Percentiles rank a stretch among this genome's conserved stretches.
phyloP scores from a whole-genome alignment of 2,113 vertebrate species.

The Spheniscus mendiculus region DNA sequence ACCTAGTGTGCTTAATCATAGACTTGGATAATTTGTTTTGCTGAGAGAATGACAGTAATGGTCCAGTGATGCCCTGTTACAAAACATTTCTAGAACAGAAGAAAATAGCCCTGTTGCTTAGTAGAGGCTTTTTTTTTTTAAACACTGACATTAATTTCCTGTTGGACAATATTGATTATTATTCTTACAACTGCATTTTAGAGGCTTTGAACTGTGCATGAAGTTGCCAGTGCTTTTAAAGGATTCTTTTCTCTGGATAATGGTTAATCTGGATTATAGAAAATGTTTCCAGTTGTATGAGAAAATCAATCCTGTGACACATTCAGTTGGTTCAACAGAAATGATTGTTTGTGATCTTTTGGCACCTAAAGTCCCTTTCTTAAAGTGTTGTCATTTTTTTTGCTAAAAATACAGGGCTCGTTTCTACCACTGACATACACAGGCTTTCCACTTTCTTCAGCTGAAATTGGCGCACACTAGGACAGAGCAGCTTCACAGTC shows the following conservation, averaged over 20 bases:
- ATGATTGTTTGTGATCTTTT: background rate
- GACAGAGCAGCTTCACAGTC: background rate
- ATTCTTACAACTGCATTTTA: background rate
- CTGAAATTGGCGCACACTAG: background rate
- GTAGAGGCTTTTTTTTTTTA: background rate
- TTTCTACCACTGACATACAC: background rate
- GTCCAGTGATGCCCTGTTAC: background rate
- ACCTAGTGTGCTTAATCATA: background rate
- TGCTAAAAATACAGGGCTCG: background rate
- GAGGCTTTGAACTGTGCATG: background rate
- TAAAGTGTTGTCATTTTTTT: background rate
- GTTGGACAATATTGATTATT: slow-evolving; percentile 8
- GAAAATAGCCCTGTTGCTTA: background rate
- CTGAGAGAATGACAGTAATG: background rate
- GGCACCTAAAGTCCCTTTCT: background rate
- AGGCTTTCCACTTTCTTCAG: background rate
- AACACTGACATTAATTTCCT: background rate
- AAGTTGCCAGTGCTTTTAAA: background rate
- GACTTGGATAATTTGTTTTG: background rate
- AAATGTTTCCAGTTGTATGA: background rate
- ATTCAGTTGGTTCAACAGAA: background rate
- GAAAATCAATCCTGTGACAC: slow-evolving; percentile 13
- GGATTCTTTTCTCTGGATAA: background rate
- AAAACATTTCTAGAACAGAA: slow-evolving; percentile 13
- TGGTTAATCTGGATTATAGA: slow-evolving; percentile 15